Base-by-base conservation (phyloP, 92 coral and sea anemone species). In the Epizoanthus scotinus region DNA sequence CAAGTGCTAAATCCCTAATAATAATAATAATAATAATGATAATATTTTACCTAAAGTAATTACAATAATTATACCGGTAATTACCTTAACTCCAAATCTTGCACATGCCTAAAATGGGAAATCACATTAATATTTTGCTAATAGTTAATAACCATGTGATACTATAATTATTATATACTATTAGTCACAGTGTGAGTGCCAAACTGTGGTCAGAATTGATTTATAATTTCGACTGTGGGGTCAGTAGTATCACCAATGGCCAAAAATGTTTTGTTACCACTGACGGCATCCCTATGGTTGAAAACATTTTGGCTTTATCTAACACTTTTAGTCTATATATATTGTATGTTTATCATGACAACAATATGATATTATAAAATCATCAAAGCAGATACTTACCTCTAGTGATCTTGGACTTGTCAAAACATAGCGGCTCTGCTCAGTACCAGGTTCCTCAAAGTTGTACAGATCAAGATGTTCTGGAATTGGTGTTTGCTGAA, bases 391-490 rank as follows among this genome's bases (percentile, higher is more conserved):
- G 40, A 34, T 34, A 0, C 6, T 34, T 79, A 92, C 97, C 94
- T 92, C 94, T 56, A 92, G 73, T 27, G 97, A 92, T 36, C 94
- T 84, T 40, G 97, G 97, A 75, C 97, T 92, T 36, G 97, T 92
- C 77, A 92, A 67, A 14, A 92, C 97, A 92, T 92, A 92, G 36
- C 94, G 89, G 52, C 94, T 92, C 54, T 87, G 88, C 49, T 92
- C 90, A 27, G 92, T 81, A 28, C 88, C 88, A 22, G 97, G 89
- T 8, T 90, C 90, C 64, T 92, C 97, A 87, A 92, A 92, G 67
- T 92, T 92, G 34, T 80, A 87, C 79, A 92, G 86, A 78, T 92
- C 97, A 42, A 92, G 90, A 59, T 92, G 86, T 66, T 84, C 87
- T 25, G 73, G 42, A 42, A 55, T 71, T 62, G 56, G 34, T 6